Conservation (phyloP, 2,797 vertebrate species). For the Morus bassanus region DNA sequence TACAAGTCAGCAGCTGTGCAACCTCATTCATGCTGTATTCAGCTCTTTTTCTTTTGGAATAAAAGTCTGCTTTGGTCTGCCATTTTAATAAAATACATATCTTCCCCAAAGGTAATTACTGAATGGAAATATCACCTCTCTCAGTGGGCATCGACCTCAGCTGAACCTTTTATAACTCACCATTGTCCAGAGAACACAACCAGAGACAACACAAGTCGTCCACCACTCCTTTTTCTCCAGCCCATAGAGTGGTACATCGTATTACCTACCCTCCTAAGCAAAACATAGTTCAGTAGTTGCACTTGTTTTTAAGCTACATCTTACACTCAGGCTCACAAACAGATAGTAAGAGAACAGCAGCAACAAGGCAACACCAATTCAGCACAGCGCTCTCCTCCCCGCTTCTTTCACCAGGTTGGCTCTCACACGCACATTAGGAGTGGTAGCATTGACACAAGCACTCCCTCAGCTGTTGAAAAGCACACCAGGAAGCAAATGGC, state of each 20-base stretch:
- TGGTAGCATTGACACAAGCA: background rate
- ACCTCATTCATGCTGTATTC: background rate
- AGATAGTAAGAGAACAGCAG: background rate
- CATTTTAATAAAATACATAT: background rate
- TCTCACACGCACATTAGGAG: background rate
- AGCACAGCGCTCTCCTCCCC: background rate
- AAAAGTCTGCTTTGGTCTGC: background rate
- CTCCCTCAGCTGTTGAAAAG: background rate
- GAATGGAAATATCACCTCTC: background rate
- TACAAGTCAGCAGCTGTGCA: background rate
- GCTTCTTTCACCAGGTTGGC: background rate
- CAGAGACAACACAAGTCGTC: background rate
- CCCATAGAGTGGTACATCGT: accelerated
- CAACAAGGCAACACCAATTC: background rate
- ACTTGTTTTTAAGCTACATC: background rate
- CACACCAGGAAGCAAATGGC: background rate
- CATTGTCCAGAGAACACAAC: background rate
- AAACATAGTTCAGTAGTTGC: background rate
- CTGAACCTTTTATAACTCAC: background rate
- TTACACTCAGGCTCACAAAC: background rate
- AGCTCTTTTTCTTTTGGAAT: background rate
- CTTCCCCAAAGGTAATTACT: background rate
- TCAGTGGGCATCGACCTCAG: background rate
- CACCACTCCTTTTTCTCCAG: background rate
- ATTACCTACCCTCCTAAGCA: background rate